These are phyloP conservation scores for Rhingia campestris DNA, from an alignment of 2,888 invertebrate genomes.

Conservation along the genomic window DNA sequence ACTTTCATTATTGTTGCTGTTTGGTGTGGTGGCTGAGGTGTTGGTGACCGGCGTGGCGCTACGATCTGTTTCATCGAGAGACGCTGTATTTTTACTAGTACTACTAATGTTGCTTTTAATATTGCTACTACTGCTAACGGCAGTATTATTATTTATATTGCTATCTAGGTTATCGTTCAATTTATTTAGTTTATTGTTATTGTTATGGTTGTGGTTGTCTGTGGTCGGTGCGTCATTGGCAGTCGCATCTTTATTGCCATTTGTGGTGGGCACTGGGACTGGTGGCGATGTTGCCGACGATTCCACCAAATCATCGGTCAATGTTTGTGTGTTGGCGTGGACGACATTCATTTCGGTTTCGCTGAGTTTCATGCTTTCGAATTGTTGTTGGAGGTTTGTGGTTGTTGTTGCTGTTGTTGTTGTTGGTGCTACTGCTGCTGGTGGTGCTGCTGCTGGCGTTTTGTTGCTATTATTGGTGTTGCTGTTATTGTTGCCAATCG, in stretches of 20 bases:
- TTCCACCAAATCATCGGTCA: slow-evolving; percentile 47
- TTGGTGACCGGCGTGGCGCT: slow-evolving; percentile 2
- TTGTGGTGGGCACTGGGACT: slow-evolving; percentile 3
- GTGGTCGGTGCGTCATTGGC: neutral
- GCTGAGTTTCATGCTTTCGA: slow-evolving; percentile 61
- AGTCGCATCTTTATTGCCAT: slow-evolving; percentile 27
- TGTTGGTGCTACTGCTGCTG: neutral
- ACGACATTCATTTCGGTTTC: slow-evolving; percentile 52
- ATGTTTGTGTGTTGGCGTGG: slow-evolving; percentile 53
- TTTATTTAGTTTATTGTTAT: slow-evolving; percentile 43
- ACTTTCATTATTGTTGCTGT: neutral
- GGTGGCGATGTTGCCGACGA: slow-evolving; percentile 16
- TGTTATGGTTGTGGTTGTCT: slow-evolving; percentile 40
- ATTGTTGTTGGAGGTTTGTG: slow-evolving; percentile 15
- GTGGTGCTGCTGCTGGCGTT: neutral
- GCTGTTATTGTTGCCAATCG: slow-evolving; percentile 18
- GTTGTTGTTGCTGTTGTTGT: slow-evolving; percentile 25
- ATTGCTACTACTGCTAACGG: slow-evolving; percentile 45
- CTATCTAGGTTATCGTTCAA: slow-evolving; percentile 53
- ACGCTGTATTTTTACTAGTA: slow-evolving; percentile 55
- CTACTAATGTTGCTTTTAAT: slow-evolving; percentile 51
- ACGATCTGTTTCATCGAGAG: slow-evolving; percentile 60
- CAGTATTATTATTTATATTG: slow-evolving; percentile 48
- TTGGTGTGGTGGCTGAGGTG: neutral
- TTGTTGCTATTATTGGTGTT: neutral